These are phyloP conservation scores for Clarias batrachus DNA, from an alignment of 2,113 vertebrate genomes.

Conservation along the genomic window DNA sequence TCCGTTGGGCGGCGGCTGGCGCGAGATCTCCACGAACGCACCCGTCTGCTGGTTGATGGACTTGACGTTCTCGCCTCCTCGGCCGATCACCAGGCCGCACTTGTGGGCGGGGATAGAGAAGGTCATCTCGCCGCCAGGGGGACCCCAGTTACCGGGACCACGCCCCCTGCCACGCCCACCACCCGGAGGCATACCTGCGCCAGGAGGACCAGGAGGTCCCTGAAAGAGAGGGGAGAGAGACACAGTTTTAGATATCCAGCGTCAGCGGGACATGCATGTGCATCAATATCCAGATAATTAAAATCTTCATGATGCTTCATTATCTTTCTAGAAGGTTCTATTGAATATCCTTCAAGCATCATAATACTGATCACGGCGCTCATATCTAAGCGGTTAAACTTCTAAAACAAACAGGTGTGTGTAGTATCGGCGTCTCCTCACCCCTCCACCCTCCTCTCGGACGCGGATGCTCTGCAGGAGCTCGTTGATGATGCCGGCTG, in stretches of 20 bases:
- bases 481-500: conserved; percentile 87
- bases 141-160: conserved; percentile 86
- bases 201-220: conserved; percentile 81
- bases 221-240: conserved; percentile 42
- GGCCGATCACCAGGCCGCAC: conserved; percentile 89
- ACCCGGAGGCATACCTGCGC: conserved; percentile 83
- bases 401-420: not conserved
- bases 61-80: conserved; percentile 90
- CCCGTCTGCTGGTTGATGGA: conserved; percentile 92
- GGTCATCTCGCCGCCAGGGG: conserved; percentile 86
- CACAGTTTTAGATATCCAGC: too few relatives aligned
- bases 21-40: conserved; percentile 89
- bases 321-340: too few relatives aligned
- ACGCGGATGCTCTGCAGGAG: conserved; percentile 88
- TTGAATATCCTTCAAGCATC: too few relatives aligned
- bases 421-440: conserved; percentile 43
- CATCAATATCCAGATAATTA: not conserved
- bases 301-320: too few relatives aligned
- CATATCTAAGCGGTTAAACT: not conserved
- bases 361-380: too few relatives aligned
- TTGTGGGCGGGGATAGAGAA: conserved; percentile 93
- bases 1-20: conserved; percentile 85
- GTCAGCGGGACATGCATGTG: not conserved
- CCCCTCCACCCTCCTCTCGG: conserved; percentile 68
- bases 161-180: conserved; percentile 82